phyloP scores from a whole-genome alignment of 2,888 invertebrate species.

The Rosalia funebris region DNA sequence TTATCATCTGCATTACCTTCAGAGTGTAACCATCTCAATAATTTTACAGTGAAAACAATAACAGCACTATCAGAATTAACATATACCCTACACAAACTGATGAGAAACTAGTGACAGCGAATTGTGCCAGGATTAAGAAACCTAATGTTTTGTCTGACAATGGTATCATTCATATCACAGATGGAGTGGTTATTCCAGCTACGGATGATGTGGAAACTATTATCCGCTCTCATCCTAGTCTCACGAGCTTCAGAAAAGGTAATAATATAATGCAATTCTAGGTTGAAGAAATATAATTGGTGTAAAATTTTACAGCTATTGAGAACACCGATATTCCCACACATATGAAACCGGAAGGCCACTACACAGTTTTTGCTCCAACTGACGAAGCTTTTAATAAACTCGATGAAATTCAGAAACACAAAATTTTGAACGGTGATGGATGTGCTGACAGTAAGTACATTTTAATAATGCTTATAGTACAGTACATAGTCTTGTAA shows the following conservation, averaged over 20 bases:
- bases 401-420: constrained; percentile 65
- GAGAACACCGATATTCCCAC: constrained; percentile 69
- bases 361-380: constrained; percentile 74
- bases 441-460: constrained; percentile 71
- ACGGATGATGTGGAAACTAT: constrained; percentile 69
- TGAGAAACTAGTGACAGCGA: constrained; percentile 70
- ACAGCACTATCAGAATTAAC: constrained; percentile 69
- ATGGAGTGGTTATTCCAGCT: constrained; percentile 70
- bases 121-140: constrained; percentile 73
- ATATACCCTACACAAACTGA: constrained; percentile 66
- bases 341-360: constrained; percentile 67
- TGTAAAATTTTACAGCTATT: constrained; percentile 67
- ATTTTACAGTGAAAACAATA: constrained; percentile 61
- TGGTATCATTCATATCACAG: constrained; percentile 74
- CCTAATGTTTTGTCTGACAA: constrained; percentile 73
- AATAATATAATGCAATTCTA: constrained; percentile 37
- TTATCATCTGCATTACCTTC: too few species aligned
- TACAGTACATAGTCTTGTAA: too few species aligned
- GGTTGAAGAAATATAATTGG: not conserved
- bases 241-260: constrained; percentile 69
- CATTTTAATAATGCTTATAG: too few species aligned
- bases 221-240: constrained; percentile 68
- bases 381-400: constrained; percentile 75
- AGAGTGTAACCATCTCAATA: too few species aligned
- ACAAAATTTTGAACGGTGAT: constrained; percentile 68